These are phyloP conservation scores for Spondyliosoma cantharus DNA, from an alignment of 2,797 vertebrate genomes.

Conservation along the genomic window DNA sequence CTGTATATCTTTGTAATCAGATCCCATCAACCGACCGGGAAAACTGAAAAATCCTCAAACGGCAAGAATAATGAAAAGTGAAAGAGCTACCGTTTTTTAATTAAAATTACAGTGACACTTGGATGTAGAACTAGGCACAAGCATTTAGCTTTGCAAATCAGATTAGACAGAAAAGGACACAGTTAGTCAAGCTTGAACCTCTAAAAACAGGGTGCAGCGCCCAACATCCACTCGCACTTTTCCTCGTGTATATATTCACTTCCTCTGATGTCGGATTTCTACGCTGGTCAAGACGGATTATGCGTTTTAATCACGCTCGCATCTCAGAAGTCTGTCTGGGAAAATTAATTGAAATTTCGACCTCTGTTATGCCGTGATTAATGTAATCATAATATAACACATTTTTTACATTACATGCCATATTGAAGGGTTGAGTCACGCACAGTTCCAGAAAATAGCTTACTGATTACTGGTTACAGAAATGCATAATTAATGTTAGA, in stretches of 20 bases:
- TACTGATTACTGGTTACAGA: constrained; percentile 45
- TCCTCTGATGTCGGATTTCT: constrained; percentile 72
- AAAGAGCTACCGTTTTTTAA: constrained; percentile 74
- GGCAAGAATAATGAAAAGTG: constrained; percentile 71
- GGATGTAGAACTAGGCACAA: constrained; percentile 58
- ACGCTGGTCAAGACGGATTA: constrained; percentile 79
- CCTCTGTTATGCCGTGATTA: constrained; percentile 75
- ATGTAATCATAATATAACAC: constrained; percentile 68
- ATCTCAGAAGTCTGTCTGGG: constrained; percentile 77
- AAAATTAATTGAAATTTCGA: constrained; percentile 80
- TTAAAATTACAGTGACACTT: constrained; percentile 74
- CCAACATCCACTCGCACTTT: constrained; percentile 26
- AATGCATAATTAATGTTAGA: constrained; percentile 51
- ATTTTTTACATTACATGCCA: constrained; percentile 51
- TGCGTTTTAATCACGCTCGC: constrained; percentile 74
- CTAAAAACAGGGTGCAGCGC: constrained; percentile 57
- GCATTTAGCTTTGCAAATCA: constrained; percentile 76
- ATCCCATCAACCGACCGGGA: constrained; percentile 46
- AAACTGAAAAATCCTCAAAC: constrained; percentile 60
- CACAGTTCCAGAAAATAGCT: constrained; percentile 46
- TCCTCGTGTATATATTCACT: constrained; percentile 52
- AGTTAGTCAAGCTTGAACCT: constrained; percentile 72
- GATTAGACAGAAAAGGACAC: constrained; percentile 77
- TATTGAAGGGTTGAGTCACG: constrained; percentile 31
- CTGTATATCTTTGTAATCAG: constrained; percentile 42